A percentile compares a stretch with the other conserved stretches of the same genome.
phyloP scores from a whole-genome alignment of 2,888 invertebrate genomes.

The Coronaproctus castanopsis region DNA sequence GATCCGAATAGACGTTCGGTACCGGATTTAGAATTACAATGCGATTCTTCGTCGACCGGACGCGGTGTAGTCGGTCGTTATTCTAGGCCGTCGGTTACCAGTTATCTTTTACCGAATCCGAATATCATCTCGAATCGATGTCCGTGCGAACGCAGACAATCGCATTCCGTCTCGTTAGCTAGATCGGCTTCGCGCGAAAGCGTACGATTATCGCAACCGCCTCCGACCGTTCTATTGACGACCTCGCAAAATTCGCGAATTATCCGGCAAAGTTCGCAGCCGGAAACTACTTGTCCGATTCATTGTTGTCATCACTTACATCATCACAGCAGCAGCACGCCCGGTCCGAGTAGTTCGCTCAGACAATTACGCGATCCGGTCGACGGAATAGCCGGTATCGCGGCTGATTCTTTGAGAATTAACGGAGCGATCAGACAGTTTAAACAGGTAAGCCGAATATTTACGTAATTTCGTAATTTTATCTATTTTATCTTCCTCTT shows the following conservation, averaged over 20 bases:
- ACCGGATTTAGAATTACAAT: conserved; percentile 62
- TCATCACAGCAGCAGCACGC: conserved; percentile 29
- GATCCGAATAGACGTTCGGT: conserved; percentile 53
- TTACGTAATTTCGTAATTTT: not conserved
- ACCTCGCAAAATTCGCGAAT: conserved; percentile 48
- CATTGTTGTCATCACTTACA: conserved; percentile 30
- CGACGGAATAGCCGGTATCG: conserved; percentile 83
- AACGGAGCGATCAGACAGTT: conserved; percentile 93
- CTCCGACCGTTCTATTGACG: conserved; percentile 51
- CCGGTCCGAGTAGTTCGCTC: conserved; percentile 63
- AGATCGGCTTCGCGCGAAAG: conserved; percentile 69
- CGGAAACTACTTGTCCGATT: conserved; percentile 48
- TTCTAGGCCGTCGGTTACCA: conserved; percentile 11
- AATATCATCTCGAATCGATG: conserved; percentile 25
- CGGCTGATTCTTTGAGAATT: conserved; percentile 83
- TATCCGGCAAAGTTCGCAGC: conserved; percentile 72
- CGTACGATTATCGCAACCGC: conserved; percentile 31
- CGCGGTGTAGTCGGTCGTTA: conserved; percentile 3
- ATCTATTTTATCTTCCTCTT: not conserved
- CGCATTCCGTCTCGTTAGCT: conserved; percentile 53
- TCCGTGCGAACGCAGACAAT: conserved; percentile 56
- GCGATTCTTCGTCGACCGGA: conserved; percentile 27
- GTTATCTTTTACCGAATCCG: conserved; percentile 10
- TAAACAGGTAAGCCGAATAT: conserved; percentile 60
- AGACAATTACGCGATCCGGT: conserved; percentile 63